phyloP scores from a whole-genome alignment of 92 coral and sea anemone species.

The Blastomussa wellsi region DNA sequence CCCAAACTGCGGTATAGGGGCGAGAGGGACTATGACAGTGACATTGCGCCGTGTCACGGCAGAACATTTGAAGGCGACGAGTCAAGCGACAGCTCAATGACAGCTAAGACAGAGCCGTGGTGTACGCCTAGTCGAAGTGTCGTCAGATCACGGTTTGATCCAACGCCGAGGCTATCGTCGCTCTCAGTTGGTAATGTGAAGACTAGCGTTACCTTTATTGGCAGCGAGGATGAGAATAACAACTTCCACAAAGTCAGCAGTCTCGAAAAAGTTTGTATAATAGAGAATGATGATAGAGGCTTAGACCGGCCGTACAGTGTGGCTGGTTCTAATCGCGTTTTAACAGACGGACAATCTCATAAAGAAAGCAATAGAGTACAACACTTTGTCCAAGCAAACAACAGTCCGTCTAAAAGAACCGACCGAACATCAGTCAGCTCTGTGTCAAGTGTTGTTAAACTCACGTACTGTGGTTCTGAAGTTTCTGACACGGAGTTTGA shows the following conservation, averaged over 20 bases:
- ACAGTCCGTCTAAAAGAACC: constrained; percentile 8
- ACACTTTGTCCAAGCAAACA: constrained; percentile 19
- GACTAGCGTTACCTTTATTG: constrained; percentile 78
- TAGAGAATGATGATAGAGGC: not conserved
- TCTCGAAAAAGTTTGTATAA: constrained; percentile 16
- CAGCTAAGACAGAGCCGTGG: constrained; percentile 87
- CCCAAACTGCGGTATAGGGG: constrained; percentile 55
- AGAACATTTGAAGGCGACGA: constrained; percentile 57
- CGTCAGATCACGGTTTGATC: constrained; percentile 15
- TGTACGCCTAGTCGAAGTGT: constrained; percentile 39
- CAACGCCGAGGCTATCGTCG: constrained; percentile 52
- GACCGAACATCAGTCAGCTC: constrained; percentile 49
- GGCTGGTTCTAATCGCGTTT: not conserved
- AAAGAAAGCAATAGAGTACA: not conserved
- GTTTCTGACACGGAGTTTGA: constrained; percentile 70
- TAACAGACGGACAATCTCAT: not conserved
- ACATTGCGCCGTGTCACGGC: constrained; percentile 50
- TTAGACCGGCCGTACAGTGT: not conserved
- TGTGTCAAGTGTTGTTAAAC: constrained; percentile 62
- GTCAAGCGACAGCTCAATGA: constrained; percentile 83
- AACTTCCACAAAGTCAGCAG: constrained; percentile 29
- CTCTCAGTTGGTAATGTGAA: constrained; percentile 39
- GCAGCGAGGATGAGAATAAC: constrained; percentile 64
- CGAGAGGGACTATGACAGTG: constrained; percentile 78
- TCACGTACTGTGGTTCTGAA: constrained; percentile 91